Evolutionary conservation across 2,797 vertebrate genomes (phyloP), one percentile per base, ranked within the genome.

Genomic region (Aythya fuligula): DNA sequence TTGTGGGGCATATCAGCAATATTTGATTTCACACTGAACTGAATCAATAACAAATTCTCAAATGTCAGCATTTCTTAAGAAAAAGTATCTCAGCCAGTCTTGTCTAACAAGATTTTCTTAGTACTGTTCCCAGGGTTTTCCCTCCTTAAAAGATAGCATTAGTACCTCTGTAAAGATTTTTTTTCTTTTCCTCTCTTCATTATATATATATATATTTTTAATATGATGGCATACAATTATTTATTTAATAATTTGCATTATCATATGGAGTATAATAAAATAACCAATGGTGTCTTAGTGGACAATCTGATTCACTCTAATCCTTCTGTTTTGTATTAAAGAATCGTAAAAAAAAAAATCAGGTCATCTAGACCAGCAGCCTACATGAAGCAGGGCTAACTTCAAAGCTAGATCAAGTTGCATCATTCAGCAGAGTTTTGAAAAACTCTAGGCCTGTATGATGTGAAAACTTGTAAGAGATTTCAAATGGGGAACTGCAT

Each of bases 91-190:
- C 47, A 91, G 57, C 28, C 6, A 0, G 61, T 83, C 89, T 91
- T 80, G 69, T 89, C 60, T 76, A 90, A 67, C 60, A 89, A 47
- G 47, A 86, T 92, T 96, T 95, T 76, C 74, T 92, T 67, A 93
- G 66, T 39, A 49, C 39, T n/a, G 18, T 60, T 87, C 32, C 56
- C 51, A 69, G 47, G 58, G 41, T 6, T 85, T 94, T 90, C 56
- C 11, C 22, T 80, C 27, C 45, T 57, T 72, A 86, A 89, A 94
- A 83, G 76, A 86, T 22, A 90, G 16, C 38, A 66, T 75, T 90
- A 75, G 47, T 56, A 69, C 38, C 38, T 78, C 62, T 39, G 54
- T n/a, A 25, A 90, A 86, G 49, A 39, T 19, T 84, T 88, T 41
- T 47, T 47, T 41, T 43, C 13, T 73, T 95, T 93, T 91, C 61